Base-by-base conservation (phyloP, 2,888 invertebrate genomes). In the Glaucopsyche alexis region DNA sequence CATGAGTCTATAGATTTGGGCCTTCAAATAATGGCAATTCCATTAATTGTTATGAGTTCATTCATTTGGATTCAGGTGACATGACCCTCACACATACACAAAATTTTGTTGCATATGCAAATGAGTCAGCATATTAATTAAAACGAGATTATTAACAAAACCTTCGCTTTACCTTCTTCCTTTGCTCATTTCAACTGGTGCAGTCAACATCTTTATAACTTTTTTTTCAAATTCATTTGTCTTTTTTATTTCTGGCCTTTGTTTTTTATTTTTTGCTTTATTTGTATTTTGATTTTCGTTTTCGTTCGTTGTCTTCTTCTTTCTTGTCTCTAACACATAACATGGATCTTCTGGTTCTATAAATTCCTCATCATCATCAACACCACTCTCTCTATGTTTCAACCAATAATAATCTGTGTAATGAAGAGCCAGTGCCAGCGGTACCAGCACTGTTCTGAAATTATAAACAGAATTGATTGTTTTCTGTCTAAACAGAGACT, bases 131-230 rank as follows among this genome's bases (percentile, higher is more conserved):
- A 7, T 42, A 42, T 7, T 42, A 0, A 42, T 42, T 42, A 1
- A 42, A 42, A 42, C 42, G 6, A 42, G 7, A 1, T 42, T 40
- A 5, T 8, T 7, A 52, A 8, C 16, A 52, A 8, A 45, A 14
- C 50, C 50, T 75, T 19, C n/a, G 7, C 38, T 47, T 74, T 69
- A 79, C 79, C 78, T 79, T 74, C 75, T 78, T n/a, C 78, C 79
- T 74, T 78, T 86, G 71, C 75, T 83, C 78, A 84, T 81, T 72
- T 81, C 81, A 4, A 81, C 81, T 0, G 87, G 86, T 70, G 82
- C 80, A 0, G 82, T 74, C 0, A 87, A 74, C 45, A 82, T 82
- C 45, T 82, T 81, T 45, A 81, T 79, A 4, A 86, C 73, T n/a
- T 79, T 78, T 52, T 81, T 79, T 74, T 85, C 83, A 40, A 85